Conservation (phyloP, 2,113 vertebrate species). For the Siniperca chuatsi region DNA sequence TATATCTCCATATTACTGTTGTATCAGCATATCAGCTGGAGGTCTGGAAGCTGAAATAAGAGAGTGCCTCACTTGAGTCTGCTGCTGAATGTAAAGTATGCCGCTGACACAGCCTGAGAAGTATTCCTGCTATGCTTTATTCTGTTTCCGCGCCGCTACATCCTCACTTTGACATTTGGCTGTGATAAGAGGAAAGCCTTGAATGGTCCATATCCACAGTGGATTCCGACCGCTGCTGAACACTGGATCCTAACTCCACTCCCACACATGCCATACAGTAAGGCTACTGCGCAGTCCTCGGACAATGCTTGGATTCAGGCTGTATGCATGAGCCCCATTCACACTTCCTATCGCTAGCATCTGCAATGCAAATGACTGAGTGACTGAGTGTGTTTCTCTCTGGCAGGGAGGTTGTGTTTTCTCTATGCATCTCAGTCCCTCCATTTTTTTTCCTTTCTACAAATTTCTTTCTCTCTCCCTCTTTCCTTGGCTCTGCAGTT, state of each 20-base stretch:
- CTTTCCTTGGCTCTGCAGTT: slow-evolving; percentile 27
- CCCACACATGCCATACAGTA: slow-evolving; percentile 74
- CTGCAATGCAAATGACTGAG: slow-evolving; percentile 88
- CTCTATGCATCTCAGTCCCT: slow-evolving; percentile 61
- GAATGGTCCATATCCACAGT: slow-evolving; percentile 82
- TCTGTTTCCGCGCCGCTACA: slow-evolving; percentile 79
- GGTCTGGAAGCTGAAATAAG: slow-evolving; percentile 40
- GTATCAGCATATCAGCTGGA: slow-evolving; percentile 68
- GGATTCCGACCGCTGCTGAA: slow-evolving; percentile 75
- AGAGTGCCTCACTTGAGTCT: slow-evolving; percentile 54
- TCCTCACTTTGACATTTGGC: slow-evolving; percentile 85
- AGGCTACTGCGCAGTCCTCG: slow-evolving; percentile 55
- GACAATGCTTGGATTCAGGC: slow-evolving; percentile 90
- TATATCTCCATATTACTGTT: slow-evolving; percentile 32
- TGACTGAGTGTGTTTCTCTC: slow-evolving; percentile 55
- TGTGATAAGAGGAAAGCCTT: slow-evolving; percentile 84
- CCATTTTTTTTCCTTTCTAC: slow-evolving; percentile 10
- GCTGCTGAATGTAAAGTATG: slow-evolving; percentile 73
- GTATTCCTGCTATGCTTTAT: slow-evolving; percentile 82
- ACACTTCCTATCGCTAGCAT: slow-evolving; percentile 83
- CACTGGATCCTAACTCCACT: slow-evolving; percentile 64
- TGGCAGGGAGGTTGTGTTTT: slow-evolving; percentile 59
- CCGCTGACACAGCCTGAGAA: slow-evolving; percentile 78
- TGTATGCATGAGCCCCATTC: slow-evolving; percentile 86
- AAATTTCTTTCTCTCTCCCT: slow-evolving; percentile 39